These are phyloP conservation scores for Anguilla anguilla DNA, from an alignment of 2,797 vertebrate genomes.

Conservation along the genomic window DNA sequence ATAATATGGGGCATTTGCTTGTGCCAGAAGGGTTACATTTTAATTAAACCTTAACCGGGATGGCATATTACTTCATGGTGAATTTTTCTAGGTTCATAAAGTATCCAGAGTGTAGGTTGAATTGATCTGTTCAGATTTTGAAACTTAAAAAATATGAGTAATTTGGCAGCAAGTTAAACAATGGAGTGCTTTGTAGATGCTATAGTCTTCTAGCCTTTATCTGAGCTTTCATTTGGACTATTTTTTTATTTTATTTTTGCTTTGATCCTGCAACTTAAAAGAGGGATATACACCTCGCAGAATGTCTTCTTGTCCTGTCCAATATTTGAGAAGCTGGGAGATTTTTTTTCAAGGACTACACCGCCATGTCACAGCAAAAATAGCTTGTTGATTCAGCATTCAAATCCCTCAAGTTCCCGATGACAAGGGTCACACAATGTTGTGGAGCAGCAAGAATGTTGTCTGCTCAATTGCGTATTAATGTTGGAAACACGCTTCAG, in stretches of 20 bases:
- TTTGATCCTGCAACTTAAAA: background rate
- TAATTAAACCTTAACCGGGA: slow-evolving; percentile 41
- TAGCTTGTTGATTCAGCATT: background rate
- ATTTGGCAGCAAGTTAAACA: background rate
- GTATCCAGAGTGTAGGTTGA: slow-evolving; percentile 17
- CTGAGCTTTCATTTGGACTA: background rate
- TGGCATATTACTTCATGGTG: slow-evolving; percentile 33
- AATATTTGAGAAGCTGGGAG: background rate
- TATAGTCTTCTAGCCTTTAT: background rate
- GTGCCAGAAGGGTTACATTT: slow-evolving; percentile 46
- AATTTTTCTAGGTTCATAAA: slow-evolving; percentile 25
- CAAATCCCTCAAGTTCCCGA: background rate
- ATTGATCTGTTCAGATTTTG: slow-evolving; percentile 18
- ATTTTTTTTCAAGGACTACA: background rate
- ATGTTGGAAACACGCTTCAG: too few species aligned
- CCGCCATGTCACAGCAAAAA: background rate
- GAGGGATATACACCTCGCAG: background rate
- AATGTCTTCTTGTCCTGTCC: background rate
- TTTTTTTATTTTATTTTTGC: background rate
- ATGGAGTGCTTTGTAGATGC: background rate
- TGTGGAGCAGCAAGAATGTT: background rate
- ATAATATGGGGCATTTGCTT: slow-evolving; percentile 50
- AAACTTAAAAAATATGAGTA: background rate
- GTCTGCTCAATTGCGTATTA: background rate
- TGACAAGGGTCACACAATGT: background rate